These are phyloP conservation scores for Meteorus colon DNA, from an alignment of 2,888 invertebrate species.

Conservation along the genomic window DNA sequence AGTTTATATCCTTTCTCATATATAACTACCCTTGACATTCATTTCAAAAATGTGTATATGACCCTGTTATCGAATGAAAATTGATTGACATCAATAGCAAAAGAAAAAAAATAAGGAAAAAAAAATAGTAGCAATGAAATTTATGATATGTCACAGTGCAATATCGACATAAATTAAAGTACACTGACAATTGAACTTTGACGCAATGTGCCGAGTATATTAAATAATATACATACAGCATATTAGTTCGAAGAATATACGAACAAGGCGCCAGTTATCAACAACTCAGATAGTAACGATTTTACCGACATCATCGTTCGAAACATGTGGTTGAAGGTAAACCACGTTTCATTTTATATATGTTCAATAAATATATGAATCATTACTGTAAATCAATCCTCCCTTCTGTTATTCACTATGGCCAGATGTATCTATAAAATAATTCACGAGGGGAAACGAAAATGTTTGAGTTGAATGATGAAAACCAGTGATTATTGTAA, in stretches of 20 bases:
- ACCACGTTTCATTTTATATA: neutral
- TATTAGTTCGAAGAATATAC: slow-evolving; percentile 43
- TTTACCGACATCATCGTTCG: slow-evolving; percentile 45
- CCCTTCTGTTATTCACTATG: neutral
- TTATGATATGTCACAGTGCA: neutral
- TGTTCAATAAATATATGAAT: neutral
- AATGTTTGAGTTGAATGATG: too few species aligned
- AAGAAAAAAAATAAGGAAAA: neutral
- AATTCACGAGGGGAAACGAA: too few species aligned
- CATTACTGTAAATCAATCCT: slow-evolving; percentile 8
- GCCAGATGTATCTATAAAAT: neutral
- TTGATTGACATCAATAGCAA: neutral
- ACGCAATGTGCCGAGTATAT: neutral
- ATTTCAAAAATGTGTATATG: slow-evolving; percentile 16
- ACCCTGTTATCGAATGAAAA: neutral
- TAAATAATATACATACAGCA: neutral
- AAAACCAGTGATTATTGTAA: too few species aligned
- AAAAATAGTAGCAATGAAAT: neutral
- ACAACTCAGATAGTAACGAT: neutral
- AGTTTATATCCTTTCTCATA: slow-evolving; percentile 48
- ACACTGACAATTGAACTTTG: neutral
- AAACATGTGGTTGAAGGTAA: slow-evolving; percentile 12
- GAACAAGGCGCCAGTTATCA: slow-evolving; percentile 46
- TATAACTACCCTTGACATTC: slow-evolving; percentile 27
- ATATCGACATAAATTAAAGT: slow-evolving; percentile 1